Evolutionary conservation across 1,140 invertebrate genomes (phyloP), one percentile per base, ranked within the genome.

Genomic region (Macrostomum lignano): DNA sequence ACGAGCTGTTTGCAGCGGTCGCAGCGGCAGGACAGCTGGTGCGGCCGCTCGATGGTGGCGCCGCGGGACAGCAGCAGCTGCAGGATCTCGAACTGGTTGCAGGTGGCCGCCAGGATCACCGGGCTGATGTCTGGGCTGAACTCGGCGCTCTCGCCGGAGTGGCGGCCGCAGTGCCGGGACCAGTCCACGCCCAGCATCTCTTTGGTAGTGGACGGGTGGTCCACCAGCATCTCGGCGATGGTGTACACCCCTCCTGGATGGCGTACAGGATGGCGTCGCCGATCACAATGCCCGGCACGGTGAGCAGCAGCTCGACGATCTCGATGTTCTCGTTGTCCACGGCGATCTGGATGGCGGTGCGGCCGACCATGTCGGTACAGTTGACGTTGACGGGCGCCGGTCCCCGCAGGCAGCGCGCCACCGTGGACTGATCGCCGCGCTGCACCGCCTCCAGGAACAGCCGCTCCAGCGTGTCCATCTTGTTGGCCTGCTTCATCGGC

Each of bases 201-300:
- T 17, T 46, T 38, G 3, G 48, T 58, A 36, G 63, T 59, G 31
- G 46, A 60, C 1, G 60, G 62, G 44, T 66, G 64, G 39, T 66
- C 61, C 17, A 66, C 61, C 5, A 66, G 46, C 59, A 65, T 63
- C 45, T 66, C 63, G 1, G 65, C 64, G n/a, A 65, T 61, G 40
- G 52, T 51, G 39, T 62, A 66, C 2, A 65, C 64, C 3, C 64
- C 38, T 62, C 60, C 7, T 56, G 42, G 20, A 62, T 62, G n/a
- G 61, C 60, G 39, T 62, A 59, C 5, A 62, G 43, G 5, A 62
- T 35, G n/a, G 60, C 60, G 40, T 63, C 58, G 15, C 60, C 61
- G 17, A 62, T 59, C 21, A 51, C 51, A 6, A 62, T 49, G 28
- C 47, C 47, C 17, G 57, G 52, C 35, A 62, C 55, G 33, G 47